Evolutionary conservation across 2,888 invertebrate genomes (phyloP).

Genomic region (Philonicus albiceps): DNA sequence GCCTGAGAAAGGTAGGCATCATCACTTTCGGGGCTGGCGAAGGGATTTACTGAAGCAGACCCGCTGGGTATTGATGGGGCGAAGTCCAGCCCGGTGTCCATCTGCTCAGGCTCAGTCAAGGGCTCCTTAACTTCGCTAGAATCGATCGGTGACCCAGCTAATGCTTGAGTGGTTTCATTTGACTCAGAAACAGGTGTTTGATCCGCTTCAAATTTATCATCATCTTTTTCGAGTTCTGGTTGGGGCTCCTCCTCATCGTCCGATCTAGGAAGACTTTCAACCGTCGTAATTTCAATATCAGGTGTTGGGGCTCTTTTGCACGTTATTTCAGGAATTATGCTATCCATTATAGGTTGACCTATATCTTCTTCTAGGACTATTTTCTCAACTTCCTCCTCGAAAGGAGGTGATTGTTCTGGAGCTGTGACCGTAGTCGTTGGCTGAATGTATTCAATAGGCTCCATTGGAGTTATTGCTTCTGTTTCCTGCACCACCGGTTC

Average conservation of each 20-base stretch:
- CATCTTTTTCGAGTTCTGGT: conserved; percentile 44
- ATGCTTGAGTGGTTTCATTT: conserved; percentile 53
- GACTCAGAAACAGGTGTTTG: conserved; percentile 58
- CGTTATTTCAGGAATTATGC: conserved; percentile 55
- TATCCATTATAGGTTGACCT: conserved; percentile 50
- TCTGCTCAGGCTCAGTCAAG: conserved; percentile 56
- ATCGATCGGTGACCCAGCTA: conserved; percentile 53
- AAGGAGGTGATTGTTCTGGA: not conserved
- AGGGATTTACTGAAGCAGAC: conserved; percentile 64
- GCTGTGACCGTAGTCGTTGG: conserved; percentile 35
- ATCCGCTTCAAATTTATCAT: conserved; percentile 52
- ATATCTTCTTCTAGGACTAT: not conserved
- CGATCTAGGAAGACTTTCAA: conserved; percentile 61
- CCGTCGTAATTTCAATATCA: conserved; percentile 62
- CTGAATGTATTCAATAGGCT: conserved; percentile 38
- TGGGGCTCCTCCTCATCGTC: conserved; percentile 61
- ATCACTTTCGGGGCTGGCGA: conserved; percentile 62
- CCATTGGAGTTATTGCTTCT: conserved; percentile 47
- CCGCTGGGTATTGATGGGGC: conserved; percentile 55
- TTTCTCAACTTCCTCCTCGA: not conserved
- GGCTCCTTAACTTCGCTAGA: conserved; percentile 49
- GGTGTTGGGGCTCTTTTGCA: conserved; percentile 61
- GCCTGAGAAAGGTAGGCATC: conserved; percentile 48
- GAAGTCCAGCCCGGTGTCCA: conserved; percentile 61
- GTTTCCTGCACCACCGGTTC: conserved; percentile 25